A percentile compares a stretch with the other conserved stretches of the same genome.
Evolutionary conservation across 2,113 vertebrate genomes (phyloP).

Genomic region (Cheirogaleus medius): DNA sequence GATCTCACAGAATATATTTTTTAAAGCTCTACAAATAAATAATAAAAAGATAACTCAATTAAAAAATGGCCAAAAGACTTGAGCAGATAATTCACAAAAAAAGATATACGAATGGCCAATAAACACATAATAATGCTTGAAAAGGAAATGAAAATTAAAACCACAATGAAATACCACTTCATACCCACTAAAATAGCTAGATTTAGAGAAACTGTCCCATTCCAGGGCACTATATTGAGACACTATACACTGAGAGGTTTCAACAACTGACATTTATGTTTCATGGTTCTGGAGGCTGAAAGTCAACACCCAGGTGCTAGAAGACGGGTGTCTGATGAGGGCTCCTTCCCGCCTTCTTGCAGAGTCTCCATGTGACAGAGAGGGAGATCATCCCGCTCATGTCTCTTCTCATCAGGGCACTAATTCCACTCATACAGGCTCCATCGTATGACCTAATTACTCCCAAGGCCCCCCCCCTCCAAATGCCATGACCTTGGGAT

Average conservation of each 20-base stretch:
- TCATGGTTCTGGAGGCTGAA: not conserved
- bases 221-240: not conserved
- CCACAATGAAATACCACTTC: not conserved
- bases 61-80: not conserved
- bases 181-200: not conserved
- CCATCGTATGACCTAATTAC: not conserved
- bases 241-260: not conserved
- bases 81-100: not conserved
- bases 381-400: no score
- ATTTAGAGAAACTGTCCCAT: not conserved
- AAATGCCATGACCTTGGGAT: not conserved
- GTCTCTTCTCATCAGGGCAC: not conserved
- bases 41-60: not conserved
- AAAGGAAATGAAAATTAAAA: not conserved
- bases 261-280: not conserved
- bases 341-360: no score
- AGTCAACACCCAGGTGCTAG: not conserved
- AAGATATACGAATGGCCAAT: not conserved
- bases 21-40: not conserved
- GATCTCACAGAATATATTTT: not conserved
- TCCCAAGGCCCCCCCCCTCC: not conserved
- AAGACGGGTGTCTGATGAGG: not conserved
- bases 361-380: not conserved
- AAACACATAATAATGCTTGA: not conserved
- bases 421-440: not conserved